These are phyloP conservation scores for Drosophila sturtevanti DNA, from an alignment of 1,140 invertebrate species.

Conservation along the genomic window DNA sequence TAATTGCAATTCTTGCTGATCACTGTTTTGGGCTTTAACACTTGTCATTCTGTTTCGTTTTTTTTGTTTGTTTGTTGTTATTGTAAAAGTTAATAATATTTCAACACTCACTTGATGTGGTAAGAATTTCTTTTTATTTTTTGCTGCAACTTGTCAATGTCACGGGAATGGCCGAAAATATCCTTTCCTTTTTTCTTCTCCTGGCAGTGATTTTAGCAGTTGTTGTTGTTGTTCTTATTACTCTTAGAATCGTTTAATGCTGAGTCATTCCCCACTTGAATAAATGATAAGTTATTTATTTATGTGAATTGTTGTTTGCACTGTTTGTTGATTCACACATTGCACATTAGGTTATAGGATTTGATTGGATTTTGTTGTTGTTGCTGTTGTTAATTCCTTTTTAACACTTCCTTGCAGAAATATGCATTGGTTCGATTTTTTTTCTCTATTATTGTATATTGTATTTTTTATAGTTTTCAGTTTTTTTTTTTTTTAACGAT, in stretches of 20 bases:
- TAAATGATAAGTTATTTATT: slow-evolving; percentile 57
- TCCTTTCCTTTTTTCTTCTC: slow-evolving; percentile 48
- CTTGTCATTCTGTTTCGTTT: slow-evolving; percentile 41
- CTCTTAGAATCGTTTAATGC: slow-evolving; percentile 35
- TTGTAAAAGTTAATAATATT: slow-evolving; percentile 39
- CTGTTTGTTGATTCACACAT: slow-evolving; percentile 57
- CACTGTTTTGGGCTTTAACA: slow-evolving; percentile 35
- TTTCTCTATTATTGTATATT: slow-evolving; percentile 12
- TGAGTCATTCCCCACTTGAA: slow-evolving; percentile 52
- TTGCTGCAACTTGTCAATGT: slow-evolving; percentile 37
- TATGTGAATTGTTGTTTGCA: slow-evolving; percentile 48
- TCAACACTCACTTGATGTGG: slow-evolving; percentile 64
- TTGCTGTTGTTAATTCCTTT: slow-evolving; percentile 43
- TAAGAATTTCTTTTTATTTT: slow-evolving; percentile 10
- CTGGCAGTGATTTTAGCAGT: slow-evolving; percentile 3
- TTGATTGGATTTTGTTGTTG: slow-evolving; percentile 32
- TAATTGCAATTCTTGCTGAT: slow-evolving; percentile 32
- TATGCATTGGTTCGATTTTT: too few species aligned
- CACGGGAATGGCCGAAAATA: slow-evolving; percentile 45
- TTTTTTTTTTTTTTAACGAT: slow-evolving; percentile 33
- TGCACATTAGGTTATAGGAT: slow-evolving; percentile 39
- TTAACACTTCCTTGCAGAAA: slow-evolving; percentile 45
- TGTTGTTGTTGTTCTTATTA: background rate
- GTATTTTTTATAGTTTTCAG: slow-evolving; percentile 14
- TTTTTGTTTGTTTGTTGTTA: slow-evolving; percentile 5